These are phyloP conservation scores for Sipunculus nudus DNA, from an alignment of 2,888 invertebrate genomes.

Conservation along the genomic window DNA sequence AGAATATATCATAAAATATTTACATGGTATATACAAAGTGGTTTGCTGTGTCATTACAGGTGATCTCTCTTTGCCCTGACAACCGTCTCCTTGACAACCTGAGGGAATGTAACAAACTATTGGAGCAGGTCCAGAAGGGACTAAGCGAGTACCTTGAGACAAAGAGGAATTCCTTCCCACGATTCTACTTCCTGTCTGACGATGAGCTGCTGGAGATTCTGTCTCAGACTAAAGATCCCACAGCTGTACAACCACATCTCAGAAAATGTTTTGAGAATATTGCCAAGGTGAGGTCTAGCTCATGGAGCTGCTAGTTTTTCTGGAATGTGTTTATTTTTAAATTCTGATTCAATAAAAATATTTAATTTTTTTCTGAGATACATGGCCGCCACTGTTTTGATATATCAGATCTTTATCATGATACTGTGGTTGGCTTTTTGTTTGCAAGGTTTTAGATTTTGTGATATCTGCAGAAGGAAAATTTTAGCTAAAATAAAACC, in stretches of 20 bases:
- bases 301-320: constrained; percentile 5
- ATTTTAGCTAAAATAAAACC: too few species aligned
- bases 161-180: constrained; percentile 69
- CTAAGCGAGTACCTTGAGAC: constrained; percentile 68
- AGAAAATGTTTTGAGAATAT: constrained; percentile 86
- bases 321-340: too few species aligned
- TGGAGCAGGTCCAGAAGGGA: constrained; percentile 68
- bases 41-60: too few species aligned
- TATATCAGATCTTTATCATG: too few species aligned
- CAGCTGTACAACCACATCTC: constrained; percentile 73
- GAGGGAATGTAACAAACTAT: constrained; percentile 74
- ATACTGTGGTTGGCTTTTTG: too few species aligned
- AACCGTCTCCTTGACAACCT: constrained; percentile 74
- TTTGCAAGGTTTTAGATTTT: too few species aligned
- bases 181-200: constrained; percentile 68
- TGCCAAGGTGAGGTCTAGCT: constrained; percentile 69
- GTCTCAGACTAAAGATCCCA: constrained; percentile 68
- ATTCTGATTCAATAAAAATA: too few species aligned
- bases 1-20: too few species aligned
- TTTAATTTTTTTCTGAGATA: background rate
- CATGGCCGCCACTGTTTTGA: background rate
- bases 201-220: constrained; percentile 67
- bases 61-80: constrained; percentile 66
- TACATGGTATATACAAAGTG: too few species aligned
- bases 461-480: too few species aligned